A percentile compares a stretch with the other conserved stretches of the same genome.
Conservation (phyloP, 2,888 invertebrate species). For the Drosophila robusta region DNA sequence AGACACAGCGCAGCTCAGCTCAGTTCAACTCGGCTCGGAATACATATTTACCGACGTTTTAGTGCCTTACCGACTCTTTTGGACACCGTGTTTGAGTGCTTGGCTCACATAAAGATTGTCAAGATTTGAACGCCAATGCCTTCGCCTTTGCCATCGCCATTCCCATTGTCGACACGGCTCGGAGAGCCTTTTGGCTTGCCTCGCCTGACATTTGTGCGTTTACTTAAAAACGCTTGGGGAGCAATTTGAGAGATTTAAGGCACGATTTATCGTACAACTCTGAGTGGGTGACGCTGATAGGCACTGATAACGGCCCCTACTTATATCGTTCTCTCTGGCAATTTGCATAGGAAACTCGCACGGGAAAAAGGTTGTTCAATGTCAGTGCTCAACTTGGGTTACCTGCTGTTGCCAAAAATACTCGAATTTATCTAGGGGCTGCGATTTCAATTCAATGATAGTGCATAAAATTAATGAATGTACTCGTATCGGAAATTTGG, state of each 20-base stretch:
- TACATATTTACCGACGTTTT: slow-evolving; percentile 45
- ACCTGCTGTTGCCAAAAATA: not conserved
- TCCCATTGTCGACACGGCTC: slow-evolving; percentile 16
- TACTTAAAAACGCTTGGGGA: slow-evolving; percentile 71
- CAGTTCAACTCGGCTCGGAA: slow-evolving; percentile 3
- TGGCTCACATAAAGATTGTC: slow-evolving; percentile 74
- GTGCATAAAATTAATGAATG: slow-evolving; percentile 71
- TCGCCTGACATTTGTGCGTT: slow-evolving; percentile 62
- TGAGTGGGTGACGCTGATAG: slow-evolving; percentile 67
- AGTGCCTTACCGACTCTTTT: slow-evolving; percentile 57
- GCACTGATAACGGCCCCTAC: slow-evolving; percentile 43
- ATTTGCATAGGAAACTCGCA: slow-evolving; percentile 67
- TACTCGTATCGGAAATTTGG: slow-evolving; percentile 29
- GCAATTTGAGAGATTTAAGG: slow-evolving; percentile 72
- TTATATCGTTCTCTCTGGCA: slow-evolving; percentile 22
- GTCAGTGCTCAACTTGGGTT: slow-evolving; percentile 20
- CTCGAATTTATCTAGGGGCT: slow-evolving; percentile 12
- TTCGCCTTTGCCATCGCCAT: not conserved
- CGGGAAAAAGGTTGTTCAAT: slow-evolving; percentile 63
- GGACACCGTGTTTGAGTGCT: slow-evolving; percentile 57
- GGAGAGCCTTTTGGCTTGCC: slow-evolving; percentile 11
- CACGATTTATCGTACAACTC: slow-evolving; percentile 67
- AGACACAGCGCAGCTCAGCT: slow-evolving; percentile 49
- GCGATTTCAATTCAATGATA: slow-evolving; percentile 68
- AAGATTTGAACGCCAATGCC: slow-evolving; percentile 57